Conservation (phyloP, 2,797 vertebrate genomes). For the Fundulus diaphanus region DNA sequence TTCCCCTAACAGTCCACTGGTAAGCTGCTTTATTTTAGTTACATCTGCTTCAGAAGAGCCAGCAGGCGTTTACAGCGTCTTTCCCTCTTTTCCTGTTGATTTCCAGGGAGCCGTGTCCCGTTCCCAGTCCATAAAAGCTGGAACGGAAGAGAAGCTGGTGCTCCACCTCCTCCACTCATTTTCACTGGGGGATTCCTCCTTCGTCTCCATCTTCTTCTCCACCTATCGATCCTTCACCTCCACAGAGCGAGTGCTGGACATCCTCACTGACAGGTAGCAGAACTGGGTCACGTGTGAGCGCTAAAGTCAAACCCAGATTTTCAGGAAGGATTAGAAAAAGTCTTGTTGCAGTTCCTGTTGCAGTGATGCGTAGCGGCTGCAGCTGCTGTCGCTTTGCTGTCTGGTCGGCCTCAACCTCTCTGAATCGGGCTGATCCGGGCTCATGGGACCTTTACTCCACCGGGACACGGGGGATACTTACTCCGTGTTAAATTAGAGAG, state of each 20-base stretch:
- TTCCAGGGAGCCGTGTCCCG: constrained; percentile 58
- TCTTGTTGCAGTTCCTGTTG: background rate
- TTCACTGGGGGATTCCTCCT: constrained; percentile 83
- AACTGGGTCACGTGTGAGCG: background rate
- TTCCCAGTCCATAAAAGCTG: constrained; percentile 84
- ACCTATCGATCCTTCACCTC: constrained; percentile 89
- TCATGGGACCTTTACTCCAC: background rate
- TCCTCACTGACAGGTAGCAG: constrained; percentile 85
- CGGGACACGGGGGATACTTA: background rate
- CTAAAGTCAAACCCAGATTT: background rate
- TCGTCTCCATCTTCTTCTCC: constrained; percentile 87
- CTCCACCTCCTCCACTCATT: constrained; percentile 88
- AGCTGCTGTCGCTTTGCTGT: constrained; percentile 27
- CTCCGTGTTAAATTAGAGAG: background rate
- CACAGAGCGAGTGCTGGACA: constrained; percentile 81
- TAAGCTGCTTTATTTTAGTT: constrained; percentile 33
- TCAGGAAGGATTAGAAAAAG: background rate
- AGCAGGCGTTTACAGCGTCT: background rate
- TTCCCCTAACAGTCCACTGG: constrained; percentile 40
- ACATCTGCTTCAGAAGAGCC: background rate
- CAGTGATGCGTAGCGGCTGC: background rate
- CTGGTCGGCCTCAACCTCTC: background rate
- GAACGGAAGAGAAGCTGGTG: constrained; percentile 87
- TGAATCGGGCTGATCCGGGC: background rate
- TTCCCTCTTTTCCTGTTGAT: background rate